Base-by-base conservation (phyloP, 1,140 invertebrate species). In the Trypoxylus dichotomus region DNA sequence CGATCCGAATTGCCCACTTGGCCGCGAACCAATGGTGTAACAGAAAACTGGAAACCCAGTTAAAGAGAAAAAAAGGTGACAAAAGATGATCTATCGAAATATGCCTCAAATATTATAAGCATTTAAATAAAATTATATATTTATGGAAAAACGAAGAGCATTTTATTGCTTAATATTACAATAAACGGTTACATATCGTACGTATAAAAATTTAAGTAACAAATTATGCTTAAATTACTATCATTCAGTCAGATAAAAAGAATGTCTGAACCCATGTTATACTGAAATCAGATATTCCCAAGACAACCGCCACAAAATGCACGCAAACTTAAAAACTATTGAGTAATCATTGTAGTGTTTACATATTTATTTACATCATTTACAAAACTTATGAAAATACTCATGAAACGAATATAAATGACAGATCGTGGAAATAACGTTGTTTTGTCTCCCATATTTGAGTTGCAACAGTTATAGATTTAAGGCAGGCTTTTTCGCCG, bases 401-500 rank as follows among this genome's bases (percentile, higher is more conserved):
- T 37, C 32, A 37, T 37, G 32, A 8, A 10, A 58, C 15, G 47
- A 5, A 19, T 5, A 58, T n/a, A n/a, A n/a, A 13, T 13, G 47
- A 58, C 47, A 5, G 15, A 19, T 7, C 47, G 47, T 58, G 15
- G 47, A 19, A 10, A 5, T 10, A 8, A 10, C 21, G 21, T 58
- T 13, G 47, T 13, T 58, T 58, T 58, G 15, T 58, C 21, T 58
- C 21, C 47, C 47, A 78, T 8, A 37, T 37, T 37, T 2, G 32
- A 37, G 32, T 5, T 1, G 10, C 32, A n/a, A n/a, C n/a, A 29
- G 15, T 43, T 78, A 78, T 63, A 73, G 58, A 78, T 74, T 21
- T 72, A 76, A 79, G 1, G 85, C 80, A 6, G 82, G 81, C 80
- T 89, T 90, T 79, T 92, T 92, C 2, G 88, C 81, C 3, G 88